Evolutionary conservation across 2,113 vertebrate species (phyloP), one percentile per base, ranked within the genome.

Genomic region (Struthio camelus): DNA sequence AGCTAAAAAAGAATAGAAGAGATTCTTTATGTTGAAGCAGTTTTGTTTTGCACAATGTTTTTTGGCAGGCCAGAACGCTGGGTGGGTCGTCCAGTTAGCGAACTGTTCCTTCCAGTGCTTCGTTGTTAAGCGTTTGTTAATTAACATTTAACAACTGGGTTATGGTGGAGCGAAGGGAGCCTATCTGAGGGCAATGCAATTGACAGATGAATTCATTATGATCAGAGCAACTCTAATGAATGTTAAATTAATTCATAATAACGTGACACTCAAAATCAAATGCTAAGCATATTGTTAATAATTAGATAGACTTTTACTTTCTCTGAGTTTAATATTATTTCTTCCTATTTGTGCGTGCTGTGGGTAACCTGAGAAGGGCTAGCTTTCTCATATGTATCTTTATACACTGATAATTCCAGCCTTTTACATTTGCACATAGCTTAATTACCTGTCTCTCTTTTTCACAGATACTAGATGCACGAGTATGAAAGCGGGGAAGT

Each of bases 211-310:
- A 89, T 96, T 95, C n/a, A 92, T 96, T 96, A 97, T 65, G 58
- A 87, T 96, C 69, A 81, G 58, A 91, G 90, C 70, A 70, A 46
- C 73, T 64, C 53, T 96, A 96, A 97, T 95, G 94, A 89, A 93
- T 95, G 75, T 88, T 80, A 95, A 95, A 95, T 92, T 86, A 95
- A 97, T 97, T 95, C 70, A 88, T 94, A 95, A 94, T 87, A 87
- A 95, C 85, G 72, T 91, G 95, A 91, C 86, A 94, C 84, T 85
- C 91, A 54, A 75, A 87, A 51, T 80, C 79, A 75, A 85, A 80
- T 84, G 69, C 96, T 93, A 82, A 76, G 40, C 66, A 51, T 96
- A 53, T 92, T 87, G 83, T 91, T 94, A 87, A 87, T 90, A 95
- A 95, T 96, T 94, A 46, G 87, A 88, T 70, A 79, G 6, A 30